Percentiles rank a stretch among this genome's conserved stretches.
These are phyloP conservation scores for Pristis pectinata DNA, from an alignment of 2,797 vertebrate genomes.

Conservation along the genomic window DNA sequence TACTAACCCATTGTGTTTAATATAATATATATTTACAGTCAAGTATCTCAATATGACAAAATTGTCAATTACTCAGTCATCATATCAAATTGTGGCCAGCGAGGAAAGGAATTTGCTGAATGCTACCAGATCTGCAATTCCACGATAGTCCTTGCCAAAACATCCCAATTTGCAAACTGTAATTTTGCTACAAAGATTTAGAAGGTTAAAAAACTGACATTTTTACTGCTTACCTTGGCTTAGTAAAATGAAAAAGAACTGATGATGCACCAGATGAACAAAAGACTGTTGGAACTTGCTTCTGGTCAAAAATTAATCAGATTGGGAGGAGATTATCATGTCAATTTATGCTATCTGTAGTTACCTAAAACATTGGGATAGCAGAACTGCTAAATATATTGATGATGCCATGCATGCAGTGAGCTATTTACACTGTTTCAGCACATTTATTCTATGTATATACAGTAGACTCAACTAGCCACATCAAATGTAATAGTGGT, in stretches of 20 bases:
- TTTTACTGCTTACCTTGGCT: not conserved
- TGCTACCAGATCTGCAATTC: not conserved
- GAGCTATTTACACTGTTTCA: not conserved
- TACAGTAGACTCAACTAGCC: too few species aligned
- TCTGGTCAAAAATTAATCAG: not conserved
- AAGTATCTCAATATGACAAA: not conserved
- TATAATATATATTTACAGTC: not conserved
- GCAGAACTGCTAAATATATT: not conserved
- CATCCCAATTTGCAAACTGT: not conserved
- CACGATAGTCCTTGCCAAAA: not conserved
- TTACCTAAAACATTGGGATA: not conserved
- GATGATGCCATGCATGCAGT: not conserved
- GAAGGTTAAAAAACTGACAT: not conserved
- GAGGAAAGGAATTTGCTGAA: not conserved
- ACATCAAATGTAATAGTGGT: too few species aligned
- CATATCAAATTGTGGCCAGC: not conserved
- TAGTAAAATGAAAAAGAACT: not conserved
- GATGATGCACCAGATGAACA: not conserved
- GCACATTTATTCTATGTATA: not conserved
- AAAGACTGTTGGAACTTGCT: not conserved
- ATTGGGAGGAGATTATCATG: not conserved
- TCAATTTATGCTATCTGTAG: not conserved
- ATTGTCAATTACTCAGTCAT: not conserved
- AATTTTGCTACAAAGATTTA: not conserved
- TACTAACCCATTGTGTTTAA: not conserved